Base-by-base conservation (phyloP, 2,888 invertebrate species). In the Cyaniris semiargus region DNA sequence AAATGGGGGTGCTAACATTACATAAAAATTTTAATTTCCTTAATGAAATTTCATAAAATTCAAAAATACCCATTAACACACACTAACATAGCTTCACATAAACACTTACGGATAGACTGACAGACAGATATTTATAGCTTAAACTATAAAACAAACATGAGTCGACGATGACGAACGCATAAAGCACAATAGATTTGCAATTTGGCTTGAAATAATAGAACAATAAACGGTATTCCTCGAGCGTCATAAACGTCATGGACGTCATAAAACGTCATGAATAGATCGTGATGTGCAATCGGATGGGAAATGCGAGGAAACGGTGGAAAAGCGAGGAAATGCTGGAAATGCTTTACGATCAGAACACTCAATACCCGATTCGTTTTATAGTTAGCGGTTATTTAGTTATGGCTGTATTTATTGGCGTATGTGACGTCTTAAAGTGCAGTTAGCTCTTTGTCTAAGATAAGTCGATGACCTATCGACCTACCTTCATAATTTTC, bases 221-320 rank as follows among this genome's bases (percentile, higher is more conserved):
- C 83, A 84, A 86, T 85, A 86, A 84, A 85, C 83, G 84, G 74
- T 74, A 74, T 74, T 74, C 74, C 48, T 72, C 27, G 23, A 71
- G n/a, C 53, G 74, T 74, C 27, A 85, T 85, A 86, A 84, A 85
- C 82, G 84, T 56, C 71, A 56, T 83, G 82, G 83, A 82, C 76
- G 81, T 81, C 82, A 83, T 89, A 89, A 89, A 90, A 84, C 80
- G 82, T 82, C 83, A 86, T 87, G 88, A 88, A 89, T 86, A 84
- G 85, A 87, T 85, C 83, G 84, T 79, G 82, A 83, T 82, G 84
- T 85, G 86, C 86, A 85, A 85, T 85, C 84, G 84, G 82, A 85
- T 84, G 85, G 86, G 86, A 87, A 87, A 88, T 89, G 85, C 85
- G 72, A 6, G 66, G 66, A 27, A 66, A 66, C 31, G 13, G 71